Conservation (phyloP, 2,888 invertebrate genomes). For the Dynastes grantii region DNA sequence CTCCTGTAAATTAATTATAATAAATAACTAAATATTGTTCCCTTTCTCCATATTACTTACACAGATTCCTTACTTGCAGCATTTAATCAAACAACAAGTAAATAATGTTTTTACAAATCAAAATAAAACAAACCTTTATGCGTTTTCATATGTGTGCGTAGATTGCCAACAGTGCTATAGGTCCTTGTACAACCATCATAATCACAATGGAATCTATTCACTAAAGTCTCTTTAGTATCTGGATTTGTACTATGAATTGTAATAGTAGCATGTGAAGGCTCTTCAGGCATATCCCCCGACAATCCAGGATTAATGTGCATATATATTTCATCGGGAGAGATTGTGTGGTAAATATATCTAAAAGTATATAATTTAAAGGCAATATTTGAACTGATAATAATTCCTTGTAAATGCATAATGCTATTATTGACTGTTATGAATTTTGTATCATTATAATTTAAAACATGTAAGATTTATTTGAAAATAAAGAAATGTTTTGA, state of each 20-base stretch:
- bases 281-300: conserved; percentile 76
- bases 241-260: conserved; percentile 79
- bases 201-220: conserved; percentile 86
- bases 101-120: conserved; percentile 40
- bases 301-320: conserved; percentile 81
- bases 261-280: conserved; percentile 80
- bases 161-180: conserved; percentile 94
- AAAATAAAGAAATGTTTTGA: background rate
- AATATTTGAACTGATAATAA: background rate
- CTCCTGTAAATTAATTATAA: conserved; percentile 77
- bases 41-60: conserved; percentile 21
- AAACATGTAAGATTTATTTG: background rate
- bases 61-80: conserved; percentile 35
- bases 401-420: background rate
- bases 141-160: conserved; percentile 95
- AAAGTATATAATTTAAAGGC: conserved; percentile 59
- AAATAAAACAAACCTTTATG: conserved; percentile 83
- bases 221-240: conserved; percentile 74
- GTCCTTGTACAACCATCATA: conserved; percentile 90
- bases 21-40: background rate
- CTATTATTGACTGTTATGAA: too few species aligned
- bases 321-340: conserved; percentile 80
- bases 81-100: conserved; percentile 48
- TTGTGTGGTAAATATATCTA: conserved; percentile 81
- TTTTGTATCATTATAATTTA: too few species aligned